phyloP scores from a whole-genome alignment of 2,113 vertebrate genomes.

The Aplodontia rufa region DNA sequence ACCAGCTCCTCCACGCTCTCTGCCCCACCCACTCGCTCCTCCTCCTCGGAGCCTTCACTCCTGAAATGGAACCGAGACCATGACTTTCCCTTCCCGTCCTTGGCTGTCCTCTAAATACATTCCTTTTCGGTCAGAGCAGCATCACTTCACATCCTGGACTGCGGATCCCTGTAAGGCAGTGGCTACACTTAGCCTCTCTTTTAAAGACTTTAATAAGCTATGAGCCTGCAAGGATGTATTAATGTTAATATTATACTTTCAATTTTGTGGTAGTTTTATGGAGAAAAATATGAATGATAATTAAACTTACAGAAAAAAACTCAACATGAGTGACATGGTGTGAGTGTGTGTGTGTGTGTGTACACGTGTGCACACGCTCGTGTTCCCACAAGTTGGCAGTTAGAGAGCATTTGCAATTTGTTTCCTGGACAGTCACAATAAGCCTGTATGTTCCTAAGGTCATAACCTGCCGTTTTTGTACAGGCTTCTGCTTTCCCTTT shows the following conservation, averaged over 20 bases:
- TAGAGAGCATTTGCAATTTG: neutral
- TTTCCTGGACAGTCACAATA: slow-evolving; percentile 24
- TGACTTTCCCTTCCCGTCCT: neutral
- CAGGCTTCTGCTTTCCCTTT: neutral
- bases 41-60: neutral
- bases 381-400: neutral
- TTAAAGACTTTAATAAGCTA: neutral
- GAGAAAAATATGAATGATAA: neutral
- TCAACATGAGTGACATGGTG: neutral
- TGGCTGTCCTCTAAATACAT: neutral
- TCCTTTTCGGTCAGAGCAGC: neutral
- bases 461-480: neutral
- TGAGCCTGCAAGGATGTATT: neutral
- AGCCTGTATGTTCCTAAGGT: neutral
- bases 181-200: neutral
- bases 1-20: neutral
- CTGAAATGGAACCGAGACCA: neutral
- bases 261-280: neutral
- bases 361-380: neutral
- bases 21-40: neutral
- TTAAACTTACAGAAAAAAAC: neutral
- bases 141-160: neutral
- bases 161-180: neutral
- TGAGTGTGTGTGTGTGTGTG: neutral
- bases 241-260: neutral